phyloP scores from a whole-genome alignment of 1,140 invertebrate genomes.

The Linepithema humile region DNA sequence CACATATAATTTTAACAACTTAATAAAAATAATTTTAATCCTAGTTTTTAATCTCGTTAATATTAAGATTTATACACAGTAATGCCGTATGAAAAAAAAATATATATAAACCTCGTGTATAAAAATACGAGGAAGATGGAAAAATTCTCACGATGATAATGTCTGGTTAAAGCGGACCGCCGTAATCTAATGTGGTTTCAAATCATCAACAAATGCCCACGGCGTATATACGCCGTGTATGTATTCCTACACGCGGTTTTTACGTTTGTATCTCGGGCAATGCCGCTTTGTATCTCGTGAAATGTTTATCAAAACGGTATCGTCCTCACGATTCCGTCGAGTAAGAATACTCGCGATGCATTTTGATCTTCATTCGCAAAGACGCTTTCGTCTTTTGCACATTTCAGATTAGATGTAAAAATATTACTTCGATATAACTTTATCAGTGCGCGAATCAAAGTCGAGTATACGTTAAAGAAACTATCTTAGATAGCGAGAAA shows the following conservation, averaged over 20 bases:
- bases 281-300: slow-evolving; percentile 25
- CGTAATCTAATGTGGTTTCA: slow-evolving; percentile 13
- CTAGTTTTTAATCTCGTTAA: not conserved
- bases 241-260: slow-evolving; percentile 18
- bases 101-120: not conserved
- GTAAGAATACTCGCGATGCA: slow-evolving; percentile 51
- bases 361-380: slow-evolving; percentile 21
- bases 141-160: slow-evolving; percentile 55
- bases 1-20: not conserved
- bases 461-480: not conserved
- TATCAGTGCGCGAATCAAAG: not conserved
- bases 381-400: not conserved
- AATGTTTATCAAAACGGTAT: slow-evolving; percentile 57
- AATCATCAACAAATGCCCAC: slow-evolving; percentile 35
- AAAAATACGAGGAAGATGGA: not conserved
- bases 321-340: slow-evolving; percentile 66
- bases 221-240: slow-evolving; percentile 10
- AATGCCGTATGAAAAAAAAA: not conserved
- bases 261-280: slow-evolving; percentile 27
- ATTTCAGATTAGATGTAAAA: not conserved
- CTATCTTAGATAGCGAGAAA: not conserved
- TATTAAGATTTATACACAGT: not conserved
- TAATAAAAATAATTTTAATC: not conserved
- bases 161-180: not conserved
- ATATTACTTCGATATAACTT: not conserved